Percentiles rank a stretch among this genome's conserved stretches.
Evolutionary conservation across 1,140 invertebrate species (phyloP).

Genomic region (Condylostylus longicornis): DNA sequence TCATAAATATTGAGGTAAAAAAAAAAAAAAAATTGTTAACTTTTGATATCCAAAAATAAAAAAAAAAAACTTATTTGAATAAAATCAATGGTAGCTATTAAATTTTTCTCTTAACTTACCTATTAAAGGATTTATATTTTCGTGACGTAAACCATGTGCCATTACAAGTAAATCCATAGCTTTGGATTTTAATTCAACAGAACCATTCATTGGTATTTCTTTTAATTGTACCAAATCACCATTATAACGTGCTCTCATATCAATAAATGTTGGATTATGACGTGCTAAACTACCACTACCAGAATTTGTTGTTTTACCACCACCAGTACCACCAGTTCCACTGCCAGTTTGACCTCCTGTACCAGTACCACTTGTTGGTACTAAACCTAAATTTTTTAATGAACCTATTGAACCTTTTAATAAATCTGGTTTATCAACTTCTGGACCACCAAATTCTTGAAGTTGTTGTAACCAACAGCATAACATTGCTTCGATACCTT

Average conservation of each 20-base stretch:
- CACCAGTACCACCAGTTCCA: slow-evolving; percentile 6
- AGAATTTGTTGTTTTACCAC: slow-evolving; percentile 28
- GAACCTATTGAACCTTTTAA: slow-evolving; percentile 59
- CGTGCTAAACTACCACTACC: slow-evolving; percentile 44
- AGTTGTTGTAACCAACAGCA: slow-evolving; percentile 66
- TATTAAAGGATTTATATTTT: slow-evolving; percentile 74
- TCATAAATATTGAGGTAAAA: too few species aligned
- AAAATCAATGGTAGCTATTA: neutral
- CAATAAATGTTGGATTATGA: slow-evolving; percentile 43
- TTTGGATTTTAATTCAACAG: slow-evolving; percentile 61
- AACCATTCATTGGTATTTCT: slow-evolving; percentile 38
- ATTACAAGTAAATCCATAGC: slow-evolving; percentile 62
- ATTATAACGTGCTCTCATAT: slow-evolving; percentile 62
- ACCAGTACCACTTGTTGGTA: slow-evolving; percentile 29
- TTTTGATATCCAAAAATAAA: too few species aligned
- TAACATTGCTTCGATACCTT: slow-evolving; percentile 66
- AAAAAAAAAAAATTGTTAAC: too few species aligned
- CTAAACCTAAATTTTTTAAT: slow-evolving; percentile 37
- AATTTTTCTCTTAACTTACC: slow-evolving; percentile 27
- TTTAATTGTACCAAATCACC: slow-evolving; percentile 78
- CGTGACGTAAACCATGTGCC: slow-evolving; percentile 70
- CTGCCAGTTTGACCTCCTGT: slow-evolving; percentile 15
- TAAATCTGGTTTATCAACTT: slow-evolving; percentile 66
- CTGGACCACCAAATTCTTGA: slow-evolving; percentile 61
- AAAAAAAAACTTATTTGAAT: neutral